Evolutionary conservation across 2,888 invertebrate species (phyloP).

Genomic region (Anarsia innoxiella): DNA sequence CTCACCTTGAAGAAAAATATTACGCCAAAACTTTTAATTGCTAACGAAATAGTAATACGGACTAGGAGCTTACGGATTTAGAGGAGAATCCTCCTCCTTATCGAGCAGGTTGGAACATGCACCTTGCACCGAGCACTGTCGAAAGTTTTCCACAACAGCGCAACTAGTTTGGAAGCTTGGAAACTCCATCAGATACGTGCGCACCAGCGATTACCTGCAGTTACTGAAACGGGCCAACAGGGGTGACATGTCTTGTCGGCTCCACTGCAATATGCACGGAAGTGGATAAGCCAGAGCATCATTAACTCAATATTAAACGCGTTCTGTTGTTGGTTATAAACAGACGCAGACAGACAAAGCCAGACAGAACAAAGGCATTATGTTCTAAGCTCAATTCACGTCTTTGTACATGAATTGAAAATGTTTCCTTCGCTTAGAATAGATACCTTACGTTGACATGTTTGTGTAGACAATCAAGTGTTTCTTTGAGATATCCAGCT

Average conservation of each 20-base stretch:
- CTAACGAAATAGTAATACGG: slow-evolving; percentile 25
- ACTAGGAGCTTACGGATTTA: slow-evolving; percentile 51
- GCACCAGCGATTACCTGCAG: slow-evolving; percentile 55
- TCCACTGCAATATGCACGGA: slow-evolving; percentile 11
- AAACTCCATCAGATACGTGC: slow-evolving; percentile 72
- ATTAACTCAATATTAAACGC: slow-evolving; percentile 8
- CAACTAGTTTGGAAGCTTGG: slow-evolving; percentile 70
- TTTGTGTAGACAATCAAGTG: no score
- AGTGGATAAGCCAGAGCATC: slow-evolving; percentile 7
- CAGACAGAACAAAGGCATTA: slow-evolving; percentile 1
- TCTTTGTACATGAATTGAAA: background rate
- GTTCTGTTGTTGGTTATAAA: slow-evolving; percentile 4
- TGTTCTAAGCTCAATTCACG: background rate
- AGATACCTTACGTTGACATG: no score
- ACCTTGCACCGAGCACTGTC: slow-evolving; percentile 51
- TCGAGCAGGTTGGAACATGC: slow-evolving; percentile 60
- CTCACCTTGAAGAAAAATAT: slow-evolving; percentile 1
- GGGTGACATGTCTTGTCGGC: slow-evolving; percentile 12
- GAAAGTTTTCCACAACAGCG: slow-evolving; percentile 62
- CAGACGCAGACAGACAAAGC: background rate
- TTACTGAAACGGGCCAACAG: slow-evolving; percentile 13
- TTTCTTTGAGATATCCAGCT: no score
- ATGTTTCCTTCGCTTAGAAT: background rate
- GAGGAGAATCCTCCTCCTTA: slow-evolving; percentile 55
- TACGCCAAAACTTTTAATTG: slow-evolving; percentile 52